Evolutionary conservation across 1,140 invertebrate genomes (phyloP).

Genomic region (Drosophila tsacasi): DNA sequence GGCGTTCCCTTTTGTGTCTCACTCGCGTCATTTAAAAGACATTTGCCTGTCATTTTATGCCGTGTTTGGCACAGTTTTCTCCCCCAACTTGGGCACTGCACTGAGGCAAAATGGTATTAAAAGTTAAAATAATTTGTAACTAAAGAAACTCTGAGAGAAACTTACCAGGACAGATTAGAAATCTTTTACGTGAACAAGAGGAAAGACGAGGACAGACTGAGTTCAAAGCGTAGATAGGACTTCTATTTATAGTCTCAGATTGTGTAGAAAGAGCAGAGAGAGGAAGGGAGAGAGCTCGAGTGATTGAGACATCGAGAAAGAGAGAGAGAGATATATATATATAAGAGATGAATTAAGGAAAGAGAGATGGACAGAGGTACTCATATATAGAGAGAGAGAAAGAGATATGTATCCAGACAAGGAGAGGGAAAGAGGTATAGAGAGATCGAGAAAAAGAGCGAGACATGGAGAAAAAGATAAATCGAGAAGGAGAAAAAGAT

Average conservation of each 20-base stretch:
- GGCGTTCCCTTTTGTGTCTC: conserved; percentile 81
- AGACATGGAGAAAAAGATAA: no score
- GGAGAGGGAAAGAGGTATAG: no score
- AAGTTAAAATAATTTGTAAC: not conserved
- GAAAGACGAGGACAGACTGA: not conserved
- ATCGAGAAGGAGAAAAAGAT: no score
- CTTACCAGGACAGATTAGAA: not conserved
- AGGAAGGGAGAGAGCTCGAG: not conserved
- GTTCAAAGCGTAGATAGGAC: not conserved
- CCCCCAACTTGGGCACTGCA: conserved; percentile 31
- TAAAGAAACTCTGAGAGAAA: not conserved
- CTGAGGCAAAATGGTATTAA: not conserved
- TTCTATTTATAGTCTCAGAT: not conserved
- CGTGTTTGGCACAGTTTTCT: conserved; percentile 81
- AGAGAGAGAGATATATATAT: no score
- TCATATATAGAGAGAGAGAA: no score
- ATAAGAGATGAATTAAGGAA: no score
- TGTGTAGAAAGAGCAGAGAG: not conserved
- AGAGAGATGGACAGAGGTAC: no score
- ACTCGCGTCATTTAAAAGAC: conserved; percentile 83
- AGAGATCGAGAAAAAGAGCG: no score
- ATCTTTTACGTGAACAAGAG: not conserved
- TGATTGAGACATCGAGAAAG: no score
- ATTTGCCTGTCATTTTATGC: conserved; percentile 83
- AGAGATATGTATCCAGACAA: no score